Evolutionary conservation across 2,888 invertebrate species (phyloP), one percentile per base, ranked within the genome.

Genomic region (Odiellus spinosus): DNA sequence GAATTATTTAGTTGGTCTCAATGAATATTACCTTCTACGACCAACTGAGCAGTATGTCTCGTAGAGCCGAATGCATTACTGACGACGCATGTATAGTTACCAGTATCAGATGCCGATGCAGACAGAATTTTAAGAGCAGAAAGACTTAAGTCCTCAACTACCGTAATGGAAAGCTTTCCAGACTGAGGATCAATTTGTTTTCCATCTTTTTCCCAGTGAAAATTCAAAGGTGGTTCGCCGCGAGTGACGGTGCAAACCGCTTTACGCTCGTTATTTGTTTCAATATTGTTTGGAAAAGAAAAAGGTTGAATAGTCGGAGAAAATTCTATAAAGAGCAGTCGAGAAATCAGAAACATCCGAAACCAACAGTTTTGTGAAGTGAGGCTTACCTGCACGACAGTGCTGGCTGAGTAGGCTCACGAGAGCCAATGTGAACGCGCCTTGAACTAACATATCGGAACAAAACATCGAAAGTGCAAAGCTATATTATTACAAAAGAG

Each of bases 231-330:
- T 17, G 51, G 35, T 18, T 52, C 50, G 14, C 55, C 56, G 14
- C 49, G 45, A 34, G 46, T 47, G 4, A 54, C 49, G 38, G 51
- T 47, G 40, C 56, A 56, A 18, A 53, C 48, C 14, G 54, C 50
- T 33, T 48, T 41, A 12, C 53, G 49, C 45, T 53, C 49, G 39
- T 50, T 46, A 12, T 55, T 55, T 15, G 35, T 20, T 14, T 42
- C 41, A 3, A 50, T 42, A 41, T 48, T 20, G 6, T 45, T 40
- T 11, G 52, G 52, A 26, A 52, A 52, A 2, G 26, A 35, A 35
- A 52, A 49, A 5, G 52, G 52, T 2, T 50, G 38, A 17, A 51
- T 47, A 11, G 15, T 49, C 18, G 38, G 38, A 26, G 26, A 26
- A 26, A 26, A 26, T 26, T 8, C 26, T 26, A 6, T n/a, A n/a